phyloP scores from a whole-genome alignment of 2,888 invertebrate genomes.

The Acronicta aceris region DNA sequence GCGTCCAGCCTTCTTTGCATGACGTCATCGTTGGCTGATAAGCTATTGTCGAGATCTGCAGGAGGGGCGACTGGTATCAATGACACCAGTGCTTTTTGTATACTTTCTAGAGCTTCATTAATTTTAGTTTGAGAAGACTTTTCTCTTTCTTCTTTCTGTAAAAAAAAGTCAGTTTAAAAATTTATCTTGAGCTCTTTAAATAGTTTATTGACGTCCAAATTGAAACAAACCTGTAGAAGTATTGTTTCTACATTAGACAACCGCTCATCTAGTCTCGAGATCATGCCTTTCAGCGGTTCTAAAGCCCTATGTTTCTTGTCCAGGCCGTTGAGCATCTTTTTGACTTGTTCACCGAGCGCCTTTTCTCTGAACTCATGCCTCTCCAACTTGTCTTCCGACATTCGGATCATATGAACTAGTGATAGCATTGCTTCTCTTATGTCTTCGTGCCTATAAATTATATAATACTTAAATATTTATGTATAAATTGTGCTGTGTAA shows the following conservation, averaged over 20 bases:
- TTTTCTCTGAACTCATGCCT: conserved; percentile 95
- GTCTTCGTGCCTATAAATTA: conserved; percentile 89
- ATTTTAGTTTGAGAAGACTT: conserved; percentile 90
- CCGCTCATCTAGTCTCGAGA: conserved; percentile 93
- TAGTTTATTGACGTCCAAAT: too few species aligned
- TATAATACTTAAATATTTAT: too few species aligned
- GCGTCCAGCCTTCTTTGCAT: conserved; percentile 72
- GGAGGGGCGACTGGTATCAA: conserved; percentile 61
- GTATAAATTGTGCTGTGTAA: too few species aligned
- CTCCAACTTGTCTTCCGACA: conserved; percentile 94
- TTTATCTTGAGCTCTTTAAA: too few species aligned
- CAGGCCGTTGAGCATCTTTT: conserved; percentile 91
- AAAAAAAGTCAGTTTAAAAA: background rate
- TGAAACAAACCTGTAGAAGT: conserved; percentile 90
- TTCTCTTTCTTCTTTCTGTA: conserved; percentile 91
- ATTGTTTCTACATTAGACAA: conserved; percentile 93
- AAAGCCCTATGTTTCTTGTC: conserved; percentile 93
- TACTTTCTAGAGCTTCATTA: conserved; percentile 86
- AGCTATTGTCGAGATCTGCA: conserved; percentile 69
- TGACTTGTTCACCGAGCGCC: conserved; percentile 93
- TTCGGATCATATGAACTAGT: conserved; percentile 93
- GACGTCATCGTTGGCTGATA: conserved; percentile 69
- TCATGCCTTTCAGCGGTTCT: conserved; percentile 92
- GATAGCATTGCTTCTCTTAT: conserved; percentile 94
- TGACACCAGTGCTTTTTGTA: conserved; percentile 75